Evolutionary conservation across 2,888 invertebrate species (phyloP).

Genomic region (Ornithoptera priamus): DNA sequence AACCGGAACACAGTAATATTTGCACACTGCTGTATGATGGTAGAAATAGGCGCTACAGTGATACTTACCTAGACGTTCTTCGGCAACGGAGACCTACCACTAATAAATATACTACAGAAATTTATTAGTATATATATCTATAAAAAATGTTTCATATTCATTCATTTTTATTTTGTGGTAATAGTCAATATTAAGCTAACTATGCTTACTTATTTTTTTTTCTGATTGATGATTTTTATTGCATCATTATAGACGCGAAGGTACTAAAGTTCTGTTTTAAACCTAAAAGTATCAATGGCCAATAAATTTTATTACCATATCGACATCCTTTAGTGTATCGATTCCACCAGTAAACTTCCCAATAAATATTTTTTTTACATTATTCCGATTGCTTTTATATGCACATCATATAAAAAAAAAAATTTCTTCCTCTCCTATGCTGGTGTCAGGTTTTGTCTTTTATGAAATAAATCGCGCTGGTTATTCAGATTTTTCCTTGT

Average conservation of each 20-base stretch:
- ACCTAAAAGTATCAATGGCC: constrained; percentile 42
- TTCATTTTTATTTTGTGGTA: too few species aligned
- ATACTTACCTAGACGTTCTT: too few species aligned
- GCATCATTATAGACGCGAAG: neutral
- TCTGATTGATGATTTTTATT: neutral
- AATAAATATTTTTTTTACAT: neutral
- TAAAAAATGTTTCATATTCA: too few species aligned
- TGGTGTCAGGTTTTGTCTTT: neutral
- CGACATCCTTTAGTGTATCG: constrained; percentile 38
- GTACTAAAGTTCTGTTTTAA: constrained; percentile 39
- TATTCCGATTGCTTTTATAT: neutral
- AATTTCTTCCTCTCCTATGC: neutral
- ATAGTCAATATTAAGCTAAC: neutral
- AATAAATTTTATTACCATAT: constrained; percentile 52
- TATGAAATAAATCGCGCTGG: too few species aligned
- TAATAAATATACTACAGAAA: too few species aligned
- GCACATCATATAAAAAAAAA: neutral
- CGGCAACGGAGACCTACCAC: too few species aligned
- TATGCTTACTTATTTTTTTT: neutral
- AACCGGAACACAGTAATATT: too few species aligned
- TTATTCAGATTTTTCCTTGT: neutral
- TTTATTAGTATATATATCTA: too few species aligned
- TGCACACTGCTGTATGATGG: too few species aligned
- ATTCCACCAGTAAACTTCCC: neutral
- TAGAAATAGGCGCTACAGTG: too few species aligned